Evolutionary conservation across 2,797 vertebrate genomes (phyloP).

Genomic region (Poecile montanus): DNA sequence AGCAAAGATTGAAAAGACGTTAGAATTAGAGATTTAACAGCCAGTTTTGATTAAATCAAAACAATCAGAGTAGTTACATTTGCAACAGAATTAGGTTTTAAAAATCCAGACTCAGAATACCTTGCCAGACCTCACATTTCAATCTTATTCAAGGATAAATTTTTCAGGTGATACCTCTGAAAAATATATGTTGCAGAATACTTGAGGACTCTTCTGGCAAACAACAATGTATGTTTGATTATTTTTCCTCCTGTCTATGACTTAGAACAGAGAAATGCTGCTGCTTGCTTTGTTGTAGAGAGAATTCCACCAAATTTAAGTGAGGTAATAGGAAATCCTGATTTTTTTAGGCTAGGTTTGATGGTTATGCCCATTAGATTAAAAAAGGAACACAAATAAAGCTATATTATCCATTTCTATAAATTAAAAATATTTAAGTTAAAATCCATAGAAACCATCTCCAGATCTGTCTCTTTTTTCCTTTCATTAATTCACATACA

Average conservation of each 20-base stretch:
- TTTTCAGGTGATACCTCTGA: conserved; percentile 18
- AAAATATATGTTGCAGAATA: background rate
- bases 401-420: background rate
- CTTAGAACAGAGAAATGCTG: background rate
- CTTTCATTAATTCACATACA: background rate
- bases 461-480: background rate
- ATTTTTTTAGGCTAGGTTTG: background rate
- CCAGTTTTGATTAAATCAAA: conserved; percentile 71
- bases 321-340: background rate
- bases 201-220: background rate
- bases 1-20: conserved; percentile 68
- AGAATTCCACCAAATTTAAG: background rate
- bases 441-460: background rate
- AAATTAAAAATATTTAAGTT: background rate
- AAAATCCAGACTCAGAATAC: conserved; percentile 28
- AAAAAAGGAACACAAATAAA: background rate
- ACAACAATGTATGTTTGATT: background rate
- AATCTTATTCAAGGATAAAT: conserved; percentile 14
- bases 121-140: conserved; percentile 34
- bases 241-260: background rate
- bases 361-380: background rate
- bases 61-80: conserved; percentile 49
- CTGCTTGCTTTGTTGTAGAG: background rate
- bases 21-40: conserved; percentile 69
- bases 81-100: conserved; percentile 45